These are phyloP conservation scores for Anomalospiza imberbis DNA, from an alignment of 2,797 vertebrate genomes.

Conservation along the genomic window DNA sequence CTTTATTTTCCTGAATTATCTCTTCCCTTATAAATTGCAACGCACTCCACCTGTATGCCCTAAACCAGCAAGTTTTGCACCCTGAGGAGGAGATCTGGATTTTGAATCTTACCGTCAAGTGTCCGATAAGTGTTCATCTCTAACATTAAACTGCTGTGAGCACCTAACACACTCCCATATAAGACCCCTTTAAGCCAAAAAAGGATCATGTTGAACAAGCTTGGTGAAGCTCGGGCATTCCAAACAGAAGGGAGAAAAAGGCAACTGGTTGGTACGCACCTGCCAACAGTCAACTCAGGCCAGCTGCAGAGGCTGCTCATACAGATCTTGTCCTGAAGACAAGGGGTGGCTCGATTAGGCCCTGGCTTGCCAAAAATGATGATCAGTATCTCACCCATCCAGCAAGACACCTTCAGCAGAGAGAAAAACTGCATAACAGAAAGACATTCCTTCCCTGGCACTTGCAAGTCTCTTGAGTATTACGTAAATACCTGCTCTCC, in stretches of 20 bases:
- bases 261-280: background rate
- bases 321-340: background rate
- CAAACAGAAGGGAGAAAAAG: background rate
- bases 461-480: background rate
- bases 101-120: background rate
- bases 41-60: background rate
- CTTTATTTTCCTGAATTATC: background rate
- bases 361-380: background rate
- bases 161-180: background rate
- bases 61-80: background rate
- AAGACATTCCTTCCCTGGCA: background rate
- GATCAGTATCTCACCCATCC: background rate
- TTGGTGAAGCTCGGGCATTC: background rate
- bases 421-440: background rate
- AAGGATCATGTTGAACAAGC: background rate
- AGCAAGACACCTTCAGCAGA: background rate
- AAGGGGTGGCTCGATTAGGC: background rate
- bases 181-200: background rate
- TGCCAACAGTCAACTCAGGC: background rate
- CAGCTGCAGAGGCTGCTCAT: background rate
- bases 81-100: background rate
- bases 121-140: fast-evolving
- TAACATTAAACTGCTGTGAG: background rate
- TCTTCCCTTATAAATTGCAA: background rate
- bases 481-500: background rate